Base-by-base conservation (phyloP, 1,140 invertebrate genomes). In the Lasioglossum baleicum region DNA sequence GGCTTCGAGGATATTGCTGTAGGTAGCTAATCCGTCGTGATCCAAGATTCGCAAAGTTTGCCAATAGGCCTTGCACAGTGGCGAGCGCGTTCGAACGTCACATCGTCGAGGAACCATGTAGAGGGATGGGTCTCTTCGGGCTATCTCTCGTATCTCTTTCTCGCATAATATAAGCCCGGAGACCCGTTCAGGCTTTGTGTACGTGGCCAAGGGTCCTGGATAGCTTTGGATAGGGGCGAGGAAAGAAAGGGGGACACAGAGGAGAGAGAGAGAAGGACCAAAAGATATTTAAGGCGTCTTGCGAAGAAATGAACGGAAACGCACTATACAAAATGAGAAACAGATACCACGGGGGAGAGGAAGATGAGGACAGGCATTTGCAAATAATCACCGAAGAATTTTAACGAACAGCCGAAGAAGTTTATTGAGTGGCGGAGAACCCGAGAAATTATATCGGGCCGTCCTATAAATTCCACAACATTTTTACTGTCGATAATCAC, bases 131-230 rank as follows among this genome's bases (percentile, higher is more conserved):
- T 42, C 56, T 20, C 31, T 68, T 68, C 73, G n/a, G 70, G 75
- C 85, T 88, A 91, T 90, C 86, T 91, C 82, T 87, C 35, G 35
- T 35, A 35, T 35, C 35, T 89, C 90, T 91, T 88, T 90, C 82
- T 90, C 83, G 89, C 90, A 88, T 89, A 91, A 90, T 90, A 90
- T 90, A 91, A 90, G 90, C 88, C 81, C 77, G 84, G 84, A 79
- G 87, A 86, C 81, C 68, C 79, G 79, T 4, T 82, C 26, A 83
- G 83, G 90, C 90, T 90, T 91, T 90, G 89, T 91, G 85, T 86
- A 86, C 83, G 83, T 80, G 82, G 84, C 81, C 83, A 83, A 84
- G 89, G 85, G 71, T 86, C 75, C 74, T 69, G 78, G 75, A 75
- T 79, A 53, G 31, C 69, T 81, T 66, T 78, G 69, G 75, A 78